phyloP scores from a whole-genome alignment of 2,888 invertebrate genomes.

The Monochamus alternatus region DNA sequence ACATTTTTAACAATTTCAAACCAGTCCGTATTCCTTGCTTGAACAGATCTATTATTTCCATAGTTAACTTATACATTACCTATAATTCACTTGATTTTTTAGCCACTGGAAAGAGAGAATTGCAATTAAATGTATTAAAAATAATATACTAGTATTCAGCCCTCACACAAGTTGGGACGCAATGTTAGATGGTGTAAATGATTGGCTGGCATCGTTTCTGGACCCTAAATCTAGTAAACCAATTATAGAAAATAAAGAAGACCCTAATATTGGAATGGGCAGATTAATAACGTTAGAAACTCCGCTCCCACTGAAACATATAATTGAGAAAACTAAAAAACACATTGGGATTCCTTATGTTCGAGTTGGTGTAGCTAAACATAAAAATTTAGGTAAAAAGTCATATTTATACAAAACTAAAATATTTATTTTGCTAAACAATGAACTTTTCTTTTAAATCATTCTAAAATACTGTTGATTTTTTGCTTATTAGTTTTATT shows the following conservation, averaged over 20 bases:
- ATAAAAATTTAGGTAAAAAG: conserved; percentile 61
- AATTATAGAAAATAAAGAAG: conserved; percentile 62
- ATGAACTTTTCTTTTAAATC: too few species aligned
- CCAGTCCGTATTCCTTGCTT: too few species aligned
- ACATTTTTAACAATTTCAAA: too few species aligned
- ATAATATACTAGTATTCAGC: conserved; percentile 91
- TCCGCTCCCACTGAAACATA: conserved; percentile 74
- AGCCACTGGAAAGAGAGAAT: conserved; percentile 88
- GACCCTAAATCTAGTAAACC: conserved; percentile 60
- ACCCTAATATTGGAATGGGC: conserved; percentile 73
- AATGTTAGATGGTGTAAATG: conserved; percentile 89
- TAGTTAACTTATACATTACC: too few species aligned
- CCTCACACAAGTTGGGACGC: conserved; percentile 95
- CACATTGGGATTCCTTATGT: conserved; percentile 81
- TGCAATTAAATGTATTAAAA: conserved; percentile 84
- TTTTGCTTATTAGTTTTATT: too few species aligned
- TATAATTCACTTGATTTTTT: conserved; percentile 47
- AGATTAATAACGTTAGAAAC: conserved; percentile 73
- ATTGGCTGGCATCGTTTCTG: conserved; percentile 90
- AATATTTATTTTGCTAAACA: too few species aligned
- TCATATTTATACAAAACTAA: too few species aligned
- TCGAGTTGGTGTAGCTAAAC: conserved; percentile 79
- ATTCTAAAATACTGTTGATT: too few species aligned
- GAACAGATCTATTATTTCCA: neutral
- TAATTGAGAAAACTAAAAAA: conserved; percentile 79